Evolutionary conservation across 1,140 invertebrate genomes (phyloP), one percentile per base, ranked within the genome.

Genomic region (Delia radicum): DNA sequence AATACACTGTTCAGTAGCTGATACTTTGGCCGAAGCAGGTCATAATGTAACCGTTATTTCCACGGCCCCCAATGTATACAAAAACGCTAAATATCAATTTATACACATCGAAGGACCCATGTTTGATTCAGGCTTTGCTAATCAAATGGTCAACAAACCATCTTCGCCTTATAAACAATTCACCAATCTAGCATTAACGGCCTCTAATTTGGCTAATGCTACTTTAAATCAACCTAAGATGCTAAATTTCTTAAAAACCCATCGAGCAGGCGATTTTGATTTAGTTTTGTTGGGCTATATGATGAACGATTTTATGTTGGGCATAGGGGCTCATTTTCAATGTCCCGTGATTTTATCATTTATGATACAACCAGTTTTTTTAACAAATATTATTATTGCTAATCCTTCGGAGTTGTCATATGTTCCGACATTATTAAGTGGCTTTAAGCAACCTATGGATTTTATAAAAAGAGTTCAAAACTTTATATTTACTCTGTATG

Each of bases 41-140:
- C 81, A 82, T 63, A 71, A 82, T 33, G 76, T 82, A 3, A 81
- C 79, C n/a, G 77, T 81, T 18, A 28, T 82, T 24, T 69, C 78
- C 18, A 31, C 76, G 4, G 28, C 46, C 3, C 63, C 29, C 37
- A 75, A 77, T 26, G 2, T 46, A n/a, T 61, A 69, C 3, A 29
- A 67, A 10, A 77, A 75, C 21, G 12, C 69, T 21, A 26, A 21
- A 1, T 37, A 62, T 12, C 62, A 76, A 21, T 61, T 31, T 12
- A 76, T 76, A 28, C 31, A 76, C 8, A 7, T 76, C 29, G 15
- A 76, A 21, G 33, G 24, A 28, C 28, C 67, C 21, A 48, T 26
- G 48, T 62, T 29, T 18, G 29, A 55, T 31, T 15, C n/a, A 18
- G 5, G 18, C 12, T 73, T 73, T 37, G 42, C 33, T n/a, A 3